Conservation (phyloP, 2,113 vertebrate species). For the Mirza zaza region DNA sequence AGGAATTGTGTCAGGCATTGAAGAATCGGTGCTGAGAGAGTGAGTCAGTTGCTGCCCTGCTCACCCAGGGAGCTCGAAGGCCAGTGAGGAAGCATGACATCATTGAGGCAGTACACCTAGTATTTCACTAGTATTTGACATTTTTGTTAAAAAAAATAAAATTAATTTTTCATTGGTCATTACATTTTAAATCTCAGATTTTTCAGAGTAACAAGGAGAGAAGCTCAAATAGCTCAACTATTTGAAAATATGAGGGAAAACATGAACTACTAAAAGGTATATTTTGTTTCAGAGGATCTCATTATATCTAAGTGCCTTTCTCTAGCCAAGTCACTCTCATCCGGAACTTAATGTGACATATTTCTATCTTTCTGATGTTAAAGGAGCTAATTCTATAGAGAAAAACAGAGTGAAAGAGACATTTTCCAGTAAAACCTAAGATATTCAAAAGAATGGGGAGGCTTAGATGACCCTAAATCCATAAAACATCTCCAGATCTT, state of each 20-base stretch:
- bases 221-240: background rate
- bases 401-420: background rate
- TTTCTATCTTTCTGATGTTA: constrained; percentile 31
- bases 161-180: background rate
- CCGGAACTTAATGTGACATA: constrained; percentile 2
- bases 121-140: no score
- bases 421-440: constrained; percentile 41
- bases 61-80: no score
- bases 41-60: no score
- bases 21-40: background rate
- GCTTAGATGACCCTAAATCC: background rate
- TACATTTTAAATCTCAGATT: background rate
- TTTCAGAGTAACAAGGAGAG: constrained; percentile 11
- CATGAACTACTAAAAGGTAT: background rate
- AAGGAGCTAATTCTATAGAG: constrained; percentile 1
- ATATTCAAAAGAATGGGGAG: background rate
- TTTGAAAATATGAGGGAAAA: constrained; percentile 35
- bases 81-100: no score
- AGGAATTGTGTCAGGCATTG: background rate
- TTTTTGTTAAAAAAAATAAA: background rate
- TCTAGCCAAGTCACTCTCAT: background rate
- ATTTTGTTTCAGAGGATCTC: background rate
- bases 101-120: no score
- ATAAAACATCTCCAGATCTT: constrained; percentile 3
- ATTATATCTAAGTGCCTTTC: background rate